These are phyloP conservation scores for Erethizon dorsatum DNA, from an alignment of 2,797 vertebrate species.

Conservation along the genomic window DNA sequence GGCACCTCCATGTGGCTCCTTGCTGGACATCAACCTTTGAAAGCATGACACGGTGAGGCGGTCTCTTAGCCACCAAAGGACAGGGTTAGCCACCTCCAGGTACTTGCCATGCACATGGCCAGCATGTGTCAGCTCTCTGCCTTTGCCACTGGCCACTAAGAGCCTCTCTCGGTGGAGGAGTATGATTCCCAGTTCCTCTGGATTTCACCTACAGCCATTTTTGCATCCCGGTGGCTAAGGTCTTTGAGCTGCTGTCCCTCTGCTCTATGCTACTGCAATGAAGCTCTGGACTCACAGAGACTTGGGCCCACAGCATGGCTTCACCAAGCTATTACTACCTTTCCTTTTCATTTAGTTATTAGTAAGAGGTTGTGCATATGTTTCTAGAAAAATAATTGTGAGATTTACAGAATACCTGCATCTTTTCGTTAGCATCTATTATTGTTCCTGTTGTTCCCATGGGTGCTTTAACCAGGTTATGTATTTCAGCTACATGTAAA, in stretches of 20 bases:
- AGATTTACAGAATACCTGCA: rapidly evolving
- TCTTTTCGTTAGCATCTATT: not conserved
- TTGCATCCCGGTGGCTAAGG: rapidly evolving
- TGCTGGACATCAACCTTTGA: rapidly evolving
- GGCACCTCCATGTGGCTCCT: rapidly evolving
- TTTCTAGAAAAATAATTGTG: not conserved
- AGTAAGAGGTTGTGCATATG: not conserved
- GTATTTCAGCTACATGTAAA: not conserved
- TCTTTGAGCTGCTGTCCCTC: rapidly evolving
- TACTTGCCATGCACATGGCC: rapidly evolving
- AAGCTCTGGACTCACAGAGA: not conserved
- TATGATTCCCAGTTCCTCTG: not conserved
- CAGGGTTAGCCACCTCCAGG: rapidly evolving
- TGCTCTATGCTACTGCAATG: too few species aligned
- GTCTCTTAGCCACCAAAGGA: rapidly evolving
- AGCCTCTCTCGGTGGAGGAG: not conserved
- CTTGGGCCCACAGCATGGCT: rapidly evolving
- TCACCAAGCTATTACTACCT: rapidly evolving
- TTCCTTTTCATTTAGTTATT: not conserved
- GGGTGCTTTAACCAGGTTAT: not conserved
- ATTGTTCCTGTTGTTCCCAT: not conserved
- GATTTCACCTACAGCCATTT: too few species aligned
- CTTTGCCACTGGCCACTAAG: rapidly evolving
- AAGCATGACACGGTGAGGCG: rapidly evolving
- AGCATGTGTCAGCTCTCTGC: not conserved